Evolutionary conservation across 2,113 vertebrate species (phyloP).

Genomic region (Hemiscyllium ocellatum): DNA sequence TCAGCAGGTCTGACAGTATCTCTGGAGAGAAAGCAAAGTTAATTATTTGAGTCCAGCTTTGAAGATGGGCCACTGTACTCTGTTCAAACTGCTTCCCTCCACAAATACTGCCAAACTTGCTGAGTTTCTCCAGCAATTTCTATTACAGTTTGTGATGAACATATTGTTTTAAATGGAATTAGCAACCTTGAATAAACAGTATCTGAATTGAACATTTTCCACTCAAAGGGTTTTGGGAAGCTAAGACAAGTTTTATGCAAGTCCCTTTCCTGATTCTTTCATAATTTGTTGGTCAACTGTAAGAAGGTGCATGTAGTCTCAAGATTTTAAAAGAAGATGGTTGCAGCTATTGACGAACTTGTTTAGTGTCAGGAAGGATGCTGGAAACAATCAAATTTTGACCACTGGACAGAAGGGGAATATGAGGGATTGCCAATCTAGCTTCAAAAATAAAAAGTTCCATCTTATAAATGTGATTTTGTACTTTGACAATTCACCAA

Average conservation of each 20-base stretch:
- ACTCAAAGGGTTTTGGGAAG: not conserved
- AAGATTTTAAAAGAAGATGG: not conserved
- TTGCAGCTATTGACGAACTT: not conserved
- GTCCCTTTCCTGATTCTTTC: not conserved
- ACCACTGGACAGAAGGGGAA: not conserved
- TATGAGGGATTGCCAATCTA: not conserved
- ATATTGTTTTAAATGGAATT: not conserved
- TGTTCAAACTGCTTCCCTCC: too few relatives aligned
- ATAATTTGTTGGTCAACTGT: not conserved
- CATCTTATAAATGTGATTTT: not conserved
- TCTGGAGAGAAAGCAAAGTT: too few relatives aligned
- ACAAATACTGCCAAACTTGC: too few relatives aligned
- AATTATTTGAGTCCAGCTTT: too few relatives aligned
- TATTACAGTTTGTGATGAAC: too few relatives aligned
- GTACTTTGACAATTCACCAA: not conserved
- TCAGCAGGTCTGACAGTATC: too few relatives aligned
- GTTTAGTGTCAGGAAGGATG: not conserved
- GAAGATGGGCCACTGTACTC: too few relatives aligned
- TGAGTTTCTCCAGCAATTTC: too few relatives aligned
- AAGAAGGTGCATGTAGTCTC: not conserved
- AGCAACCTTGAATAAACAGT: not conserved
- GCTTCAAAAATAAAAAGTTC: not conserved
- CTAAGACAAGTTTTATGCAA: not conserved
- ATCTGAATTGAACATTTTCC: not conserved
- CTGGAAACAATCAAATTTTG: not conserved